A percentile compares a stretch with the other conserved stretches of the same genome.
Conservation (phyloP, 2,888 invertebrate genomes). For the Itoplectis maculator region DNA sequence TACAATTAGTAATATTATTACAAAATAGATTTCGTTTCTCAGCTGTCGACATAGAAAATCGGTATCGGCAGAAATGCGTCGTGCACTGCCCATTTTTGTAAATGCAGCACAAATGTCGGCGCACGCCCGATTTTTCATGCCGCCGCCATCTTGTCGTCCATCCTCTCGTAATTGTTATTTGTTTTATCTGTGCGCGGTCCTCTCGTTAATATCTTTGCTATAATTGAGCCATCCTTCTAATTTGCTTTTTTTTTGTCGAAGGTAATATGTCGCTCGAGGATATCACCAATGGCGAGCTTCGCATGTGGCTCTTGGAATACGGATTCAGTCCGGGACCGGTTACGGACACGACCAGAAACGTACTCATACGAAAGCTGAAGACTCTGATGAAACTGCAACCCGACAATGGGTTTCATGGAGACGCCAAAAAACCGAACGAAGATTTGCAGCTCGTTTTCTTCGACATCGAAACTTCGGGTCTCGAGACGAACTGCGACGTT, state of each 20-base stretch:
- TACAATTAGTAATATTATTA: too few species aligned
- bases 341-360: slow-evolving; percentile 91
- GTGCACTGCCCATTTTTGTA: too few species aligned
- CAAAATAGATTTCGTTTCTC: too few species aligned
- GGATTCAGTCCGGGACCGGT: slow-evolving; percentile 93
- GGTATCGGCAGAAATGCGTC: too few species aligned
- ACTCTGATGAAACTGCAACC: slow-evolving; percentile 87
- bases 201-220: too few species aligned
- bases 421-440: background rate
- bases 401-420: slow-evolving; percentile 64
- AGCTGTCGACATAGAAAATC: too few species aligned
- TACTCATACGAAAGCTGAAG: slow-evolving; percentile 91
- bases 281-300: slow-evolving; percentile 90
- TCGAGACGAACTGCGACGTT: slow-evolving; percentile 34
- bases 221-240: background rate
- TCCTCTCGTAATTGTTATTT: too few species aligned
- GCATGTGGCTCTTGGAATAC: slow-evolving; percentile 90
- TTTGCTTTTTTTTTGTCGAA: background rate
- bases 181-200: too few species aligned
- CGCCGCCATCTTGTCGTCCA: too few species aligned
- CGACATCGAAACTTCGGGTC: slow-evolving; percentile 55
- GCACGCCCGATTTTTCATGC: too few species aligned
- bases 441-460: slow-evolving; percentile 41
- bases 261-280: slow-evolving; percentile 86
- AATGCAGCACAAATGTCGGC: too few species aligned